Conservation (phyloP, 2,113 vertebrate species). For the Pleuronectes platessa region DNA sequence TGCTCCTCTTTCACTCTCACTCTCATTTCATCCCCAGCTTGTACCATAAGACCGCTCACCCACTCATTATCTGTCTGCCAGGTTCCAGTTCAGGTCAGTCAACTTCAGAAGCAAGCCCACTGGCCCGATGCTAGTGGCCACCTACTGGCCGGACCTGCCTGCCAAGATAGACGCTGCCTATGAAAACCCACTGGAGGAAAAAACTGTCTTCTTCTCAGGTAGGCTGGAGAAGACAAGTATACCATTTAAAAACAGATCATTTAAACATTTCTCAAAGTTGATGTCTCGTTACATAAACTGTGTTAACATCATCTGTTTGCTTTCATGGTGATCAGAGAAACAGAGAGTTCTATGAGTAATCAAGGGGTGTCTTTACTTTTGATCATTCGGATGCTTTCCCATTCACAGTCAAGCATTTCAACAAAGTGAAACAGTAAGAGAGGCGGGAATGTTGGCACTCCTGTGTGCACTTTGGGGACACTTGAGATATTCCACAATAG, state of each 20-base stretch:
- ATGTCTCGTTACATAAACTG: conserved; percentile 2
- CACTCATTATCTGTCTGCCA: conserved; percentile 68
- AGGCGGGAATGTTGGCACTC: conserved; percentile 54
- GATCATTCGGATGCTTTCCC: conserved; percentile 31
- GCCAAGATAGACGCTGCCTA: conserved; percentile 95
- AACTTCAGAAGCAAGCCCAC: conserved; percentile 87
- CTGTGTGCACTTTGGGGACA: conserved; percentile 35
- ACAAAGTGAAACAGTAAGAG: conserved; percentile 52
- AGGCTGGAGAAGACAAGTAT: conserved; percentile 27
- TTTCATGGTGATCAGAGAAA: conserved; percentile 25
- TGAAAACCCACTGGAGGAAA: conserved; percentile 93
- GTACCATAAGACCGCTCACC: conserved; percentile 28
- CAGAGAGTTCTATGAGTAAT: conserved; percentile 32
- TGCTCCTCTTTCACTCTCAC: conserved; percentile 28
- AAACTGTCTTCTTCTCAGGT: conserved; percentile 96
- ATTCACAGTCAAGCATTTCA: conserved; percentile 39
- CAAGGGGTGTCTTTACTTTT: conserved; percentile 23
- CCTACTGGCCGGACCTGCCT: conserved; percentile 96
- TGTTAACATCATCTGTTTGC: neutral
- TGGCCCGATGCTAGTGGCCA: conserved; percentile 92
- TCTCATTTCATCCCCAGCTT: conserved; percentile 31
- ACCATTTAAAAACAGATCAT: conserved; percentile 1
- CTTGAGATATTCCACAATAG: conserved; percentile 47
- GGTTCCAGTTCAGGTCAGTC: conserved; percentile 95
- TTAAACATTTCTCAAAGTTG: neutral